These are phyloP conservation scores for Melanotaenia nigrans DNA, from an alignment of 2,797 vertebrate genomes.

Conservation along the genomic window DNA sequence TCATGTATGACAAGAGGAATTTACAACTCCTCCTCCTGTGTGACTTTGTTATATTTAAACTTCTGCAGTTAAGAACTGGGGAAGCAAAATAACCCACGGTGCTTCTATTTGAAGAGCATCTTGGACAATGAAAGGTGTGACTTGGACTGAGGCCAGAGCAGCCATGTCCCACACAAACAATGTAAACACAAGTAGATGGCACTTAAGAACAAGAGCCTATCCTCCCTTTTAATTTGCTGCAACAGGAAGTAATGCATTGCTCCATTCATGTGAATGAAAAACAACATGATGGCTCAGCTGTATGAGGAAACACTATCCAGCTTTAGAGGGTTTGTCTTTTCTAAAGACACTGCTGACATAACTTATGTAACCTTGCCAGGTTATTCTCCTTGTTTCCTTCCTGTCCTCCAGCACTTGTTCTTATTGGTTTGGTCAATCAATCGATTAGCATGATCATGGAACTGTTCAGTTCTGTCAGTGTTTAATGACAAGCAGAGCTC, in stretches of 20 bases:
- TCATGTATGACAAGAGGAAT: constrained; percentile 14
- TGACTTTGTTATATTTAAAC: constrained; percentile 27
- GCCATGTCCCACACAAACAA: constrained; percentile 14
- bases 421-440: constrained; percentile 45
- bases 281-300: neutral
- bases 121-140: constrained; percentile 10
- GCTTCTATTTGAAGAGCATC: constrained; percentile 18
- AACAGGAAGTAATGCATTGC: constrained; percentile 4
- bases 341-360: constrained; percentile 18
- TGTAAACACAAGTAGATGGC: constrained; percentile 2
- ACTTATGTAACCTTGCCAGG: constrained; percentile 12
- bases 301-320: constrained; percentile 1
- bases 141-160: constrained; percentile 24
- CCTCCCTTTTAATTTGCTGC: constrained; percentile 10
- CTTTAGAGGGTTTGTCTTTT: constrained; percentile 7
- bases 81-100: neutral
- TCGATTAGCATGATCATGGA: constrained; percentile 48
- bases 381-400: constrained; percentile 67
- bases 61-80: constrained; percentile 19
- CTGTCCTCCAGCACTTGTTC: constrained; percentile 22
- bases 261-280: neutral
- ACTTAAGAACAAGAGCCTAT: constrained; percentile 19
- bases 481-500: constrained; percentile 44
- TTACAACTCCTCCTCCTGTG: constrained; percentile 11
- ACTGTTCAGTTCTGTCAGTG: constrained; percentile 22